A percentile compares a stretch with the other conserved stretches of the same genome.
Evolutionary conservation across 2,797 vertebrate species (phyloP).

Genomic region (Gallinago stenura): DNA sequence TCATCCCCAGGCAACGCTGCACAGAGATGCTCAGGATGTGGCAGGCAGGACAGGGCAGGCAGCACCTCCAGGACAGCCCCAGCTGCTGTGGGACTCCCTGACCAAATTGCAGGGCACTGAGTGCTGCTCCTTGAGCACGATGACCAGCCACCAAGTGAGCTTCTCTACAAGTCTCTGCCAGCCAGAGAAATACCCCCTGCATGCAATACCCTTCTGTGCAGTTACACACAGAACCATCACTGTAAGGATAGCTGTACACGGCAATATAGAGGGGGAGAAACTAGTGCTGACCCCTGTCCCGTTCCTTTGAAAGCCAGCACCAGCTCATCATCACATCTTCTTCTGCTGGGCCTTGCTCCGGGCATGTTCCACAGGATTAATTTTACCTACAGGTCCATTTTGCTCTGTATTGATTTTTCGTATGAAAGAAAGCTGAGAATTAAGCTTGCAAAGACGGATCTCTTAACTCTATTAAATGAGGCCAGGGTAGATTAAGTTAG

Average conservation of each 20-base stretch:
- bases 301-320: not conserved
- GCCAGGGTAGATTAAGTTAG: conserved; percentile 40
- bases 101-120: not conserved
- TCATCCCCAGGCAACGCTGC: not conserved
- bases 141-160: not conserved
- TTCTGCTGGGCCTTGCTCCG: not conserved
- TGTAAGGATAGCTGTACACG: not conserved
- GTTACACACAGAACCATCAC: not conserved
- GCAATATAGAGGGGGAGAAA: not conserved
- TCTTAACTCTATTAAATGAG: conserved; percentile 40
- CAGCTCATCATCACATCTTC: not conserved
- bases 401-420: conserved; percentile 1
- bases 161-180: not conserved
- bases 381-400: conserved; percentile 31
- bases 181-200: not conserved
- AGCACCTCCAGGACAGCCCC: not conserved
- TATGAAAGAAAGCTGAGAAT: conserved; percentile 38
- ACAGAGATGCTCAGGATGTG: rapidly evolving
- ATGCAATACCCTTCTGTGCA: not conserved
- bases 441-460: conserved; percentile 38
- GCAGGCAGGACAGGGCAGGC: not conserved
- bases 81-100: not conserved
- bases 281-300: not conserved
- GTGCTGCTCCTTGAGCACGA: not conserved
- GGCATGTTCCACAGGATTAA: not conserved